phyloP scores from a whole-genome alignment of 2,113 vertebrate genomes.

The Trichomycterus rosablanca region DNA sequence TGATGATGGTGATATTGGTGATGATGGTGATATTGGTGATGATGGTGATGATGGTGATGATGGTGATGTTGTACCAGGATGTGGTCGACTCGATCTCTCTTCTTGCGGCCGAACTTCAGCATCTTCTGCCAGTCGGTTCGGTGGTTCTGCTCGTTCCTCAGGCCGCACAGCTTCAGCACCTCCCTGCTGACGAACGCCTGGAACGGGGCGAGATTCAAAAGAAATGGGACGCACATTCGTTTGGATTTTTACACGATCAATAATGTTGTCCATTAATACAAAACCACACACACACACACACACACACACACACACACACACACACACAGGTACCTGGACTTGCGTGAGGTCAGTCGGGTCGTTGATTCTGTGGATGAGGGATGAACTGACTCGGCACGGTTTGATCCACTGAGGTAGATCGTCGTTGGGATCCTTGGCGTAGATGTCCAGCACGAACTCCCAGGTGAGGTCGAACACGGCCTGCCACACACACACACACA shows the following conservation, averaged over 20 bases:
- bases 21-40: too few species aligned
- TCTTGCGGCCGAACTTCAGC: slow-evolving; percentile 97
- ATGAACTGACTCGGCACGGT: slow-evolving; percentile 70
- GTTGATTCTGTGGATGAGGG: slow-evolving; percentile 78
- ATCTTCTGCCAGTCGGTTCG: slow-evolving; percentile 98
- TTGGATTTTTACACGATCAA: too few species aligned
- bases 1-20: too few species aligned
- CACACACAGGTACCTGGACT: slow-evolving; percentile 70
- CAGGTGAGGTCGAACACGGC: slow-evolving; percentile 89
- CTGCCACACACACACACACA: slow-evolving; percentile 57
- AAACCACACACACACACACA: neutral
- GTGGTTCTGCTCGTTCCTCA: slow-evolving; percentile 80
- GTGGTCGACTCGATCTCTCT: slow-evolving; percentile 92
- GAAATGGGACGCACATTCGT: too few species aligned
- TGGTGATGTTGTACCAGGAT: slow-evolving; percentile 79
- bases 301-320: too few species aligned
- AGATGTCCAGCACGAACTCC: slow-evolving; percentile 92
- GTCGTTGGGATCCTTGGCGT: slow-evolving; percentile 82
- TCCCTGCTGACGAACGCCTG: slow-evolving; percentile 84
- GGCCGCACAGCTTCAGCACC: slow-evolving; percentile 82
- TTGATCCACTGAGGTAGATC: slow-evolving; percentile 91
- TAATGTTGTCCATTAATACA: too few species aligned
- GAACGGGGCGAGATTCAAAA: slow-evolving; percentile 25
- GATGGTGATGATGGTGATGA: too few species aligned
- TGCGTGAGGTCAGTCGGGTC: slow-evolving; percentile 73